Percentiles rank a stretch among this genome's conserved stretches.
Evolutionary conservation across 2,113 vertebrate species (phyloP).

Genomic region (Solenodon paradoxus): DNA sequence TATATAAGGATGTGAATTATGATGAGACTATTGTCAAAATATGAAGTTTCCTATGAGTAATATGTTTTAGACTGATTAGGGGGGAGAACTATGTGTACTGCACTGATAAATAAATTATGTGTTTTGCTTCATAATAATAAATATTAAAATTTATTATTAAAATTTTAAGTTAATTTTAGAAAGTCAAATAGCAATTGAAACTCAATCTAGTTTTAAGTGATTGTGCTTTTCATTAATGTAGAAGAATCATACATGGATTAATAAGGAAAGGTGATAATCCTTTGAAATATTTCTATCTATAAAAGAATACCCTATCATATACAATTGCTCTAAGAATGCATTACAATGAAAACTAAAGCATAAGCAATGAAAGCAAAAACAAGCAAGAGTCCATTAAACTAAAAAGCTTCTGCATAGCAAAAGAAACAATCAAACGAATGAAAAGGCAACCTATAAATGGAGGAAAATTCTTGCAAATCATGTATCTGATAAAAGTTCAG

Average conservation of each 20-base stretch:
- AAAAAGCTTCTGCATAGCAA: too few relatives aligned
- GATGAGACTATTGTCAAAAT: background rate
- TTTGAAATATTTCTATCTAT: background rate
- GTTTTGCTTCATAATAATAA: background rate
- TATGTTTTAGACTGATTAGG: background rate
- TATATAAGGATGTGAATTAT: background rate
- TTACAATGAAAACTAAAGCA: too few relatives aligned
- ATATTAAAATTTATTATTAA: background rate
- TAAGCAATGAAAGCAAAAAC: too few relatives aligned
- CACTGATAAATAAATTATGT: background rate
- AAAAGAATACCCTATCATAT: background rate
- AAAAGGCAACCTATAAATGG: too few relatives aligned
- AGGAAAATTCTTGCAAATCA: too few relatives aligned
- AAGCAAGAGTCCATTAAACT: too few relatives aligned
- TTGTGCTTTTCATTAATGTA: background rate
- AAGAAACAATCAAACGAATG: too few relatives aligned
- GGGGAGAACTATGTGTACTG: background rate
- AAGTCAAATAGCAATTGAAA: background rate
- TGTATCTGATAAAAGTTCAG: too few relatives aligned
- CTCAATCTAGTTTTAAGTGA: background rate
- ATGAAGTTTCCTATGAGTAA: background rate
- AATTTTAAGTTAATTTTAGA: too few relatives aligned
- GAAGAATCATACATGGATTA: background rate
- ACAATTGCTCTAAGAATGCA: background rate
- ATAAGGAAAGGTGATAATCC: background rate